Base-by-base conservation (phyloP, 2,888 invertebrate genomes). In the Drosophila cyrtoloma region DNA sequence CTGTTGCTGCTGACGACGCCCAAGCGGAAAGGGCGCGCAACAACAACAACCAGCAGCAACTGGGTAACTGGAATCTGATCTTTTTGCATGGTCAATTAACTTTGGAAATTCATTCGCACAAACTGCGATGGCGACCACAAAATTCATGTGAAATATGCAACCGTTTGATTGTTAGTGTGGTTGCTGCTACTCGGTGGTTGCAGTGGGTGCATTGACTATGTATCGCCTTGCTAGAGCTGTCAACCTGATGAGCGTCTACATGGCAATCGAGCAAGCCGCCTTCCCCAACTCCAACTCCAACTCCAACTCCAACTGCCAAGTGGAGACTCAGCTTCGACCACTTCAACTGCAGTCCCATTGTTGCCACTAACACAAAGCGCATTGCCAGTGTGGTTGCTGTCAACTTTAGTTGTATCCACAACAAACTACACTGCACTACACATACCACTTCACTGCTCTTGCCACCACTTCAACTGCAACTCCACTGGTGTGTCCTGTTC, bases 1-100 rank as follows among this genome's bases (percentile, higher is more conserved):
- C 12, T 53, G 60, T n/a, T 66, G 65, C 56, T 51, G 65, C n/a
- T 50, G 64, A n/a, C 33, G 33, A 62, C 28, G 60, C 35, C 35
- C 28, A 28, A 55, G 50, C 75, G 69, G 26, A 64, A 77, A 74
- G 83, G 71, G 83, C 57, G 67, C 51, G 70, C 28, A 72, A 35
- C 44, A 32, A 28, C 28, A 63, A n/a, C 33, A 57, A 32, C 42
- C 53, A 51, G 51, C 72, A 51, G 53, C 62, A 56, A 32, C 58
- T 51, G 28, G 32, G 44, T 58, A 69, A 77, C 66, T 72, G 81
- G 80, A 86, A 86, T 90, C 79, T 84, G 86, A 86, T 86, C 84
- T 89, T 57, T 73, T 72, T 86, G 90, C 84, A 90, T 89, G 89
- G 84, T 89, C 86, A 86, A 86, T 86, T 90, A 86, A 86, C 71